Evolutionary conservation across 1,140 invertebrate genomes (phyloP).

Genomic region (Hycleus cichorii): DNA sequence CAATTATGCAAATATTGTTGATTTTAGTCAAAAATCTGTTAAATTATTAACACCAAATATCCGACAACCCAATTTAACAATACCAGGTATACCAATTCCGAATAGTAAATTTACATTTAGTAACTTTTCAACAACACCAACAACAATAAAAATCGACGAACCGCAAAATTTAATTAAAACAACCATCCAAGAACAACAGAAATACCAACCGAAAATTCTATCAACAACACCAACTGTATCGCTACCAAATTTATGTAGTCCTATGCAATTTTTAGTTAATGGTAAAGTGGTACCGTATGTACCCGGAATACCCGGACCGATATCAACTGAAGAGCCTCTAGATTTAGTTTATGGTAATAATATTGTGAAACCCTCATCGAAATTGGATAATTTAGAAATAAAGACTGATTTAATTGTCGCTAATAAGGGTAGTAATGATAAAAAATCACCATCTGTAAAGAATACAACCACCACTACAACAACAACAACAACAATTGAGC

Average conservation of each 20-base stretch:
- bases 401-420: neutral
- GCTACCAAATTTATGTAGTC: constrained; percentile 50
- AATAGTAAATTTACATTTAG: constrained; percentile 1
- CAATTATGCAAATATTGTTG: constrained; percentile 36
- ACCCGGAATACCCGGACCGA: constrained; percentile 76
- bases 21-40: constrained; percentile 39
- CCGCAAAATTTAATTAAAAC: constrained; percentile 12
- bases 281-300: constrained; percentile 67
- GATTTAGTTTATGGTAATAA: constrained; percentile 17
- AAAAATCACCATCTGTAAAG: neutral
- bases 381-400: neutral
- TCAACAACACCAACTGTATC: neutral
- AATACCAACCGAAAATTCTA: constrained; percentile 7
- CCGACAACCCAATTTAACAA: constrained; percentile 33
- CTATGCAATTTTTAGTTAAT: constrained; percentile 51
- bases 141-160: neutral
- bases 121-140: too few relatives aligned
- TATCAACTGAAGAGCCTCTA: constrained; percentile 28
- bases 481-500: constrained; percentile 4
- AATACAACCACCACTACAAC: neutral
- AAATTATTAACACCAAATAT: constrained; percentile 38
- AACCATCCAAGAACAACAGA: neutral
- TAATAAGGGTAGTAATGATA: neutral
- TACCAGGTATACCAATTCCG: constrained; percentile 27
- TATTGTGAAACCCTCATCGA: constrained; percentile 4